phyloP scores from a whole-genome alignment of 35 echinoderm and acorn worm genomes.

The Holothuria glaberrima region DNA sequence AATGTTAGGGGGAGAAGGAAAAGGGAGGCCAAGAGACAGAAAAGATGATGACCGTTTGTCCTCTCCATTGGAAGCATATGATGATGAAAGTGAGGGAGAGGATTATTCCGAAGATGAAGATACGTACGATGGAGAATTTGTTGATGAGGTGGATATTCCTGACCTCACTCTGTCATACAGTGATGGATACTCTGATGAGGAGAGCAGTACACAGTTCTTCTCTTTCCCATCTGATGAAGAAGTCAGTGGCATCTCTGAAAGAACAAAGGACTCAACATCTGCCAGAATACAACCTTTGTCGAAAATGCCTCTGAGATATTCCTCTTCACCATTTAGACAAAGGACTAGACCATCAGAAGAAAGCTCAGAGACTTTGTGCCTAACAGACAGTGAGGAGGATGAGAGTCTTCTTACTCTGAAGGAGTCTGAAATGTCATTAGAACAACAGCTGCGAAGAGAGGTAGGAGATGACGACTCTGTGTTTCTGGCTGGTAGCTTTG shows the following conservation, averaged over 20 bases:
- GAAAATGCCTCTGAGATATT: background rate
- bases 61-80: background rate
- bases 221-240: conserved; percentile 54
- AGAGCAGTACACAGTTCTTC: conserved; percentile 46
- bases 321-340: background rate
- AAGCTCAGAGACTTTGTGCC: conserved; percentile 33
- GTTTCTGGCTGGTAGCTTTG: conserved; percentile 52
- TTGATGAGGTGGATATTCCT: conserved; percentile 42
- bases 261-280: background rate
- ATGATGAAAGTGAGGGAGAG: conserved; percentile 29
- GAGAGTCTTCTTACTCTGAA: conserved; percentile 43
- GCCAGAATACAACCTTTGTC: no score
- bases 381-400: conserved; percentile 49
- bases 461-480: conserved; percentile 48
- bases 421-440: conserved; percentile 42
- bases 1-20: conserved; percentile 15
- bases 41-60: no score
- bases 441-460: conserved; percentile 35
- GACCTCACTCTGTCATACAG: conserved; percentile 39
- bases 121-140: background rate
- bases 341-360: conserved; percentile 41
- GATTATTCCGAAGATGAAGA: conserved; percentile 56
- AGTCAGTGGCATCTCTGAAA: conserved; percentile 2
- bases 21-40: background rate
- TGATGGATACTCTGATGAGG: conserved; percentile 49